Base-by-base conservation (phyloP, 2,888 invertebrate species). In the Beris chalybata region DNA sequence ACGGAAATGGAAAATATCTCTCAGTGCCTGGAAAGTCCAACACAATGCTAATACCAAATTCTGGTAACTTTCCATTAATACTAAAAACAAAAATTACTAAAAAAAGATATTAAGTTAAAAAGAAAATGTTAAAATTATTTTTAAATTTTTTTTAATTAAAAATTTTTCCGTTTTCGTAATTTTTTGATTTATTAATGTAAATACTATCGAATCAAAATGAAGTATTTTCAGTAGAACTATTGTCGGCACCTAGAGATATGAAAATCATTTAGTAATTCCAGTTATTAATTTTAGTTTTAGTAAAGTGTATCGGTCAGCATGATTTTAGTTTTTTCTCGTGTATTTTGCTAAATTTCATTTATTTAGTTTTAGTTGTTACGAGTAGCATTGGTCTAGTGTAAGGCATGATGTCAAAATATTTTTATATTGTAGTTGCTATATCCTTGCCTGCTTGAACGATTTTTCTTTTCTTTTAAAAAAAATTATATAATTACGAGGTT, bases 1-100 rank as follows among this genome's bases (percentile, higher is more conserved):
- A 73, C 70, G 74, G 76, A 71, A 76, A 74, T 72, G 77, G 79
- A 71, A 78, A 78, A 71, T 80, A 79, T 73, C 73, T 81, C 73
- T 74, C 78, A 65, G 79, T 81, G 69, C 81, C 81, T 70, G 80
- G 79, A 73, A 76, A 77, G 65, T 73, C 74, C 71, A 76, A 74
- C 73, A 64, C 74, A 71, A 74, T 77, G 71, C 72, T 73, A 70
- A 48, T 73, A 66, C 67, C 73, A 67, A 72, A 71, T 69, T 71
- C 67, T 64, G 70, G 70, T 70, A 70, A 70, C 59, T 47, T 31
- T 38, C 22, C 29, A 47, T 22, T 31, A 30, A n/a, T 43, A 56
- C 32, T 50, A 12, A 13, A 11, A 15, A 32, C 30, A 61, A 43
- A 32, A 56, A 43, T 38, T 32, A 38, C 11, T 11, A 31, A 32